Evolutionary conservation across 2,113 vertebrate genomes (phyloP), one percentile per base, ranked within the genome.

Genomic region (Ceyx cyanopectus): DNA sequence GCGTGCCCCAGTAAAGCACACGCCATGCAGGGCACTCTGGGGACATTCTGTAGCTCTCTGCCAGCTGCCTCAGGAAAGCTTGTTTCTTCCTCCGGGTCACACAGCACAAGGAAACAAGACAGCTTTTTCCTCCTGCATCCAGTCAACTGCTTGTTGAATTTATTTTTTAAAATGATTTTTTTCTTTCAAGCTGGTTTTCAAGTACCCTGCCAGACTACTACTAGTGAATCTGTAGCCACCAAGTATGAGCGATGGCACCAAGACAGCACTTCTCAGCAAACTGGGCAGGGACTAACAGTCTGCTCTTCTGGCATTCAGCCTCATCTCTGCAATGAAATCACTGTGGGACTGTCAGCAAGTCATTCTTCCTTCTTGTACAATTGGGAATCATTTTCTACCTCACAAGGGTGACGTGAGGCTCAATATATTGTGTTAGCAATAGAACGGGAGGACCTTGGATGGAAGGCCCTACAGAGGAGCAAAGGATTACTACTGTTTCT

Each of bases 401-500:
- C 67, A 77, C 75, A 19, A 74, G 58, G 78, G 63, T 1, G 7
- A 67, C 29, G 84, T 87, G 89, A 93, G 81, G 81, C 75, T 91
- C 7, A 6, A 70, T 53, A 56, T 37, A 73, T 78, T 70, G 40
- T 83, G 78, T 83, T 93, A 66, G 51, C 37, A 91, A 58, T 73
- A 84, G 74, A 84, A 48, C 14, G 48, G 62, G 81, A 90, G 70
- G 60, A 62, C 54, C 84, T 92, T 87, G 84, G 81, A 76, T 66
- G 70, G 70, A 90, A 87, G 72, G 78, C 83, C 78, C 56, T 74
- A 93, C 48, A 77, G 91, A 87, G 40, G 91, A 93, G 91, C 91
- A 93, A 95, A 93, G 68, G 89, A 74, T 93, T 94, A 56, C 72
- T 82, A 72, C 60, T 87, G 29, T 91, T 95, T 87, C 56, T 91